Conservation (phyloP, 2,888 invertebrate genomes). For the Hydriomena furcata region DNA sequence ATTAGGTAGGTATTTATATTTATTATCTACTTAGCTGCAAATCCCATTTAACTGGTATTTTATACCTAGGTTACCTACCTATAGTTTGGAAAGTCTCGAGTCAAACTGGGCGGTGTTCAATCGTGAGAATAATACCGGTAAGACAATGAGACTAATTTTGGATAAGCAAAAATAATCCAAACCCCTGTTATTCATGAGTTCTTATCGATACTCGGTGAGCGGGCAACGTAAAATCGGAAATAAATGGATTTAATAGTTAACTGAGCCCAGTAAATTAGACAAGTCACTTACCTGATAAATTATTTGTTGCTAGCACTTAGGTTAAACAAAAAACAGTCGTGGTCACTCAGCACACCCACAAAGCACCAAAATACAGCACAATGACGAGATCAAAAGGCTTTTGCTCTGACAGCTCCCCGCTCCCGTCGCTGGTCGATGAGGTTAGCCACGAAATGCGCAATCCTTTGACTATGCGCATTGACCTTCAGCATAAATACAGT, state of each 20-base stretch:
- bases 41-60: too few relatives aligned
- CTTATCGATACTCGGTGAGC: too few relatives aligned
- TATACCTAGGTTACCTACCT: too few relatives aligned
- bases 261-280: conserved; percentile 35
- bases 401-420: conserved; percentile 60
- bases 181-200: too few relatives aligned
- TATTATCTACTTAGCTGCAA: too few relatives aligned
- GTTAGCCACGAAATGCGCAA: conserved; percentile 79
- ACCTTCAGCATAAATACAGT: conserved; percentile 61
- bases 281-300: conserved; percentile 60
- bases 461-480: conserved; percentile 82
- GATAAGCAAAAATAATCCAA: too few relatives aligned
- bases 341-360: conserved; percentile 73
- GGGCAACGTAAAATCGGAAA: conserved; percentile 15
- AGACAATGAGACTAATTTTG: too few relatives aligned
- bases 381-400: conserved; percentile 60
- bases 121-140: too few relatives aligned
- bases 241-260: conserved; percentile 1
- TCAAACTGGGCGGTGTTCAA: too few relatives aligned
- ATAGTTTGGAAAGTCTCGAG: too few relatives aligned
- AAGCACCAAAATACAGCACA: conserved; percentile 77
- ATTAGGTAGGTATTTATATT: too few relatives aligned
- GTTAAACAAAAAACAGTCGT: conserved; percentile 57
- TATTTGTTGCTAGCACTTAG: conserved; percentile 59
- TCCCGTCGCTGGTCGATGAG: conserved; percentile 68